Conservation (phyloP, 2,888 invertebrate genomes). For the Zaprionus obscuricornis region DNA sequence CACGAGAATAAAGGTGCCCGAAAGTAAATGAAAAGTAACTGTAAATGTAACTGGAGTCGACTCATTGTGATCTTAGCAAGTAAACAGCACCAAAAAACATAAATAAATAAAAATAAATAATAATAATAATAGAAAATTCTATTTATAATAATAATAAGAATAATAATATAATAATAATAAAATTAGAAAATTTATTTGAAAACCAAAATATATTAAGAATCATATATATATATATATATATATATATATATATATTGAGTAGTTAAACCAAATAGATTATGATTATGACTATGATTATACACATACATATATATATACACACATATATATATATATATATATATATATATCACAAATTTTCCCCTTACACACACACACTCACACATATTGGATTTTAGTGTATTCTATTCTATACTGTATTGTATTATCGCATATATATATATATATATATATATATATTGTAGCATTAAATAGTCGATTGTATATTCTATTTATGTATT, state of each 20-base stretch:
- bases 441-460: no score
- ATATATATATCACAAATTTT: background rate
- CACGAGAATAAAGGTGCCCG: background rate
- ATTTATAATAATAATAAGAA: no score
- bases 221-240: background rate
- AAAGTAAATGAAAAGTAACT: background rate
- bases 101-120: conserved; percentile 12
- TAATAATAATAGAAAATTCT: conserved; percentile 25
- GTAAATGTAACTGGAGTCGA: conserved; percentile 48
- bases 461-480: background rate
- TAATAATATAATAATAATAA: no score
- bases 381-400: conserved; percentile 19
- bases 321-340: conserved; percentile 3
- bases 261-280: conserved; percentile 39
- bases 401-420: conserved; percentile 34
- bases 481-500: conserved; percentile 23
- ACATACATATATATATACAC: conserved; percentile 4
- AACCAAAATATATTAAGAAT: background rate
- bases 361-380: background rate
- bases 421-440: conserved; percentile 34
- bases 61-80: conserved; percentile 63
- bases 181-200: conserved; percentile 1
- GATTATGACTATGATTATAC: conserved; percentile 10
- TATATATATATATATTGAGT: background rate
- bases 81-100: conserved; percentile 50